Evolutionary conservation across 2,113 vertebrate genomes (phyloP).

Genomic region (Nannobrachium achirus): DNA sequence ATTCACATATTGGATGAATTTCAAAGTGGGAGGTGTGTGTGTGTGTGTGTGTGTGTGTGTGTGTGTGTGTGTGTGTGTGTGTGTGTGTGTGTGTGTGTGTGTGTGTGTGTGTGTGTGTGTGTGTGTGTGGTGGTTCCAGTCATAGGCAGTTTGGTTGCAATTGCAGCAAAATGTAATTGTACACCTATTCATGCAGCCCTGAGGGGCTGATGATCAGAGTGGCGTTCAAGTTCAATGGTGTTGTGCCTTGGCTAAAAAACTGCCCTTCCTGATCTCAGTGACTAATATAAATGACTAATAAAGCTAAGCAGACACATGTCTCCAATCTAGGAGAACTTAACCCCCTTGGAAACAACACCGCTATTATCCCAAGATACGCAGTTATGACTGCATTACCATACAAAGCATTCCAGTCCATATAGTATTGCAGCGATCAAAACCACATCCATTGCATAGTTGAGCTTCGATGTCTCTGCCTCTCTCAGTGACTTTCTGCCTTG

Average conservation of each 20-base stretch:
- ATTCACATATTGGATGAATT: constrained; percentile 48
- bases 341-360: constrained; percentile 54
- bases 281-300: constrained; percentile 77
- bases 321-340: constrained; percentile 64
- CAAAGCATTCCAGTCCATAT: constrained; percentile 58
- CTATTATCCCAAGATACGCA: constrained; percentile 56
- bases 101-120: no score
- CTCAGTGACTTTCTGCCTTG: background rate
- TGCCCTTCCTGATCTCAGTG: constrained; percentile 59
- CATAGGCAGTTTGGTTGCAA: no score
- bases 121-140: no score
- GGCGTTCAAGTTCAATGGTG: constrained; percentile 53
- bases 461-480: constrained; percentile 43
- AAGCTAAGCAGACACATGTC: constrained; percentile 68
- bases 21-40: constrained; percentile 22
- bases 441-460: constrained; percentile 52
- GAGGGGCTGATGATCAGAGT: constrained; percentile 58
- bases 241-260: constrained; percentile 67
- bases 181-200: constrained; percentile 53
- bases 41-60: constrained; percentile 18
- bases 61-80: constrained; percentile 9
- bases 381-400: constrained; percentile 61
- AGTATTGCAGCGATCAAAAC: constrained; percentile 58
- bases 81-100: background rate
- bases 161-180: constrained; percentile 32